A percentile compares a stretch with the other conserved stretches of the same genome.
Evolutionary conservation across 2,797 vertebrate species (phyloP).

Genomic region (Zenarchopterus dispar): DNA sequence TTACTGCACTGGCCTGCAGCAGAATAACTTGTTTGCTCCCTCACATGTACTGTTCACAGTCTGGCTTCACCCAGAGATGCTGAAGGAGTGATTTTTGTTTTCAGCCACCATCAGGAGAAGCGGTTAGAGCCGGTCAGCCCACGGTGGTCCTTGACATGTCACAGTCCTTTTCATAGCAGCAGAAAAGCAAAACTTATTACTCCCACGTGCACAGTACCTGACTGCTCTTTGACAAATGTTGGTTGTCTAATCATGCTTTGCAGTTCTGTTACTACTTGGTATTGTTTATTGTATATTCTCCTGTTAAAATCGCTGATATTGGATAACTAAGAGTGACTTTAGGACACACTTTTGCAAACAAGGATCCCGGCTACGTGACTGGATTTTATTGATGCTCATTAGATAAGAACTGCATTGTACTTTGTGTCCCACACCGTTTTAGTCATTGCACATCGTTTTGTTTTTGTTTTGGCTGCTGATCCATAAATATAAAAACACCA

Average conservation of each 20-base stretch:
- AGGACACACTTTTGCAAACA: too few species aligned
- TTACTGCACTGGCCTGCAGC: background rate
- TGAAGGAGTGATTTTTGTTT: background rate
- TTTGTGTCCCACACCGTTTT: too few species aligned
- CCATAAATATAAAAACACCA: too few species aligned
- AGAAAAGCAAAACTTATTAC: constrained; percentile 3
- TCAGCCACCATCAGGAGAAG: background rate
- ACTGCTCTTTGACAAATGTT: background rate
- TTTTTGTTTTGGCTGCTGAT: too few species aligned
- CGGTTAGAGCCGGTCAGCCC: constrained; percentile 1
- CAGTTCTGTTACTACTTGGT: background rate
- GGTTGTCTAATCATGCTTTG: background rate
- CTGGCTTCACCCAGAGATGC: background rate
- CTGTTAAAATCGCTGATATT: too few species aligned
- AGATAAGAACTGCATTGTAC: too few species aligned
- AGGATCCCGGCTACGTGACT: too few species aligned
- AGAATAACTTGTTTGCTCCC: background rate
- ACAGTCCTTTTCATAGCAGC: background rate
- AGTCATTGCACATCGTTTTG: too few species aligned
- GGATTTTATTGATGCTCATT: too few species aligned
- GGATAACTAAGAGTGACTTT: too few species aligned
- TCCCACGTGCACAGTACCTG: background rate
- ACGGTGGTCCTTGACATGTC: constrained; percentile 8
- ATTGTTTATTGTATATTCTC: background rate
- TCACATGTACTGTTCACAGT: background rate